phyloP scores from a whole-genome alignment of 2,888 invertebrate genomes.

The Electrophaes corylata region DNA sequence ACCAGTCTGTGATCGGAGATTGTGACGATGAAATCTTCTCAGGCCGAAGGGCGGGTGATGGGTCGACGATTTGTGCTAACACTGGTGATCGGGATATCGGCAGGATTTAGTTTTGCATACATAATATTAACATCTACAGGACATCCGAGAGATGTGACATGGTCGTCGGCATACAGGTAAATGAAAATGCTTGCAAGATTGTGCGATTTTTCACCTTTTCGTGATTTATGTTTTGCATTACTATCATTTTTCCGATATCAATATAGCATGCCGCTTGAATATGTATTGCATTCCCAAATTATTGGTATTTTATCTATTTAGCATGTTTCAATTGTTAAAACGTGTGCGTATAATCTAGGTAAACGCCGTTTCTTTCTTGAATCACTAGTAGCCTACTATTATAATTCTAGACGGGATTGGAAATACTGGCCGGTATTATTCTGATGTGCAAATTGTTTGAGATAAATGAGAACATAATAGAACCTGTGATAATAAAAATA shows the following conservation, averaged over 20 bases:
- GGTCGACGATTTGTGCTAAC: slow-evolving; percentile 89
- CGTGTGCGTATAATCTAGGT: too few relatives aligned
- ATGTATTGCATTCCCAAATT: neutral
- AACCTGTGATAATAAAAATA: too few relatives aligned
- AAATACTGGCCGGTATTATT: too few relatives aligned
- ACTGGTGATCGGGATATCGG: slow-evolving; percentile 88
- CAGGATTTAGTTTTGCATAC: slow-evolving; percentile 91
- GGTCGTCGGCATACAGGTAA: slow-evolving; percentile 80
- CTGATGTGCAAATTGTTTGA: too few relatives aligned
- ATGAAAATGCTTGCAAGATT: slow-evolving; percentile 53
- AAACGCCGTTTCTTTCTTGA: too few relatives aligned
- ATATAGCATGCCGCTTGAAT: slow-evolving; percentile 25
- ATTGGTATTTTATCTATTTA: neutral
- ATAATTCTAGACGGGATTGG: too few relatives aligned
- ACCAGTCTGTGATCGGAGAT: slow-evolving; percentile 32
- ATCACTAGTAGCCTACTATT: too few relatives aligned
- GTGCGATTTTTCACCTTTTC: slow-evolving; percentile 23
- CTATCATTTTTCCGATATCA: neutral
- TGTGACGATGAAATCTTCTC: slow-evolving; percentile 54
- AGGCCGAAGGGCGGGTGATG: slow-evolving; percentile 81
- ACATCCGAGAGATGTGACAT: slow-evolving; percentile 74
- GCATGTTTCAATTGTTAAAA: too few relatives aligned
- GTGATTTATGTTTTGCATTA: slow-evolving; percentile 15
- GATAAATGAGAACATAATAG: too few relatives aligned
- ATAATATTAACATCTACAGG: slow-evolving; percentile 86